Conservation (phyloP, 2,888 invertebrate species). For the Blastobasis adustella region DNA sequence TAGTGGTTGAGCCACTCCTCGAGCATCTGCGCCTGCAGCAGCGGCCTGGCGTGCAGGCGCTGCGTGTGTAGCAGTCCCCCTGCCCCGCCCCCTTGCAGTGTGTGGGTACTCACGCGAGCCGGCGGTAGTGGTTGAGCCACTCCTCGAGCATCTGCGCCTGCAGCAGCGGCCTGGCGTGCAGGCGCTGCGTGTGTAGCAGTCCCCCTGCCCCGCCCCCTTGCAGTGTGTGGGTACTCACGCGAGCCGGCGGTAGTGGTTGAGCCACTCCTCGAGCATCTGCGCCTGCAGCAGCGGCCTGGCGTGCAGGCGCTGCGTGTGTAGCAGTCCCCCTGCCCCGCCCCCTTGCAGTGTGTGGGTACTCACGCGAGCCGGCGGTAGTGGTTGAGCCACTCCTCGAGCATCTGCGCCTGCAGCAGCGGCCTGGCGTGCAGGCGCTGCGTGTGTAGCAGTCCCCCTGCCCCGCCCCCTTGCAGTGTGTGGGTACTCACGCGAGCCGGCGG, state of each 20-base stretch:
- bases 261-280: slow-evolving; percentile 79
- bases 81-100: no score
- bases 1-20: slow-evolving; percentile 33
- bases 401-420: slow-evolving; percentile 78
- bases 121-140: slow-evolving; percentile 16
- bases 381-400: slow-evolving; percentile 86
- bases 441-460: no score
- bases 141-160: slow-evolving; percentile 1
- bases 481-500: slow-evolving; percentile 77
- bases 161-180: not conserved
- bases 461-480: slow-evolving; percentile 77
- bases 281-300: slow-evolving; percentile 22
- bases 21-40: slow-evolving; percentile 84
- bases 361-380: slow-evolving; percentile 83
- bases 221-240: not conserved
- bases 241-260: slow-evolving; percentile 83
- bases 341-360: slow-evolving; percentile 29
- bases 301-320: no score
- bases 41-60: slow-evolving; percentile 82
- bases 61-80: slow-evolving; percentile 67
- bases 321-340: no score
- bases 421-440: slow-evolving; percentile 85
- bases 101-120: slow-evolving; percentile 67
- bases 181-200: no score
- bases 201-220: no score